A percentile compares a stretch with the other conserved stretches of the same genome.
phyloP scores from a whole-genome alignment of 2,888 invertebrate genomes.

The Nasonovia ribisnigri region DNA sequence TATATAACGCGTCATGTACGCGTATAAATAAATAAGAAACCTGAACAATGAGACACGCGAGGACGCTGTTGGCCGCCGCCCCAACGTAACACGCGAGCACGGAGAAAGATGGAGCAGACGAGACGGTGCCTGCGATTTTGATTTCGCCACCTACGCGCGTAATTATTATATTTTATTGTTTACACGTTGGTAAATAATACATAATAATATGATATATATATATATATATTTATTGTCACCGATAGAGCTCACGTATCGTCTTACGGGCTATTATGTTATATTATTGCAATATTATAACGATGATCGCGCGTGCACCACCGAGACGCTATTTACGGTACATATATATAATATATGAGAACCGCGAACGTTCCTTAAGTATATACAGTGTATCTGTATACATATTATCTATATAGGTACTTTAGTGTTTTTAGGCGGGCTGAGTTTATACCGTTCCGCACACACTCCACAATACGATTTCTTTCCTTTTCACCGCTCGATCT shows the following conservation, averaged over 20 bases:
- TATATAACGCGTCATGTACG: neutral
- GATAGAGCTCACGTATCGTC: neutral
- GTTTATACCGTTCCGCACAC: neutral
- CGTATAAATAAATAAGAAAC: neutral
- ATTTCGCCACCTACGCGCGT: conserved; percentile 1
- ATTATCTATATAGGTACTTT: neutral
- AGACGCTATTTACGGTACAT: neutral
- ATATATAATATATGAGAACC: neutral
- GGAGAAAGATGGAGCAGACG: neutral
- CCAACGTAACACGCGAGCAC: neutral
- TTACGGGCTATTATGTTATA: neutral
- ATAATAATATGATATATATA: neutral
- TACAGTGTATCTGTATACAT: neutral
- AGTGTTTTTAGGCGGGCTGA: neutral
- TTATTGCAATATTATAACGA: neutral
- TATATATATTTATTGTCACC: neutral
- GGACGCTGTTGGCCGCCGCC: neutral
- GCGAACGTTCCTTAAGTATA: neutral
- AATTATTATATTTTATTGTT: conserved; percentile 6
- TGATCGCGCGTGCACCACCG: neutral
- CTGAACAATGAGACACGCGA: neutral
- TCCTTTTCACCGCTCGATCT: neutral
- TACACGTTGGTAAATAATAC: neutral
- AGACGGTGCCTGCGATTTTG: neutral
- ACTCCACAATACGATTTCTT: neutral